Base-by-base conservation (phyloP, 2,113 vertebrate genomes). In the Onychostruthus taczanowskii region DNA sequence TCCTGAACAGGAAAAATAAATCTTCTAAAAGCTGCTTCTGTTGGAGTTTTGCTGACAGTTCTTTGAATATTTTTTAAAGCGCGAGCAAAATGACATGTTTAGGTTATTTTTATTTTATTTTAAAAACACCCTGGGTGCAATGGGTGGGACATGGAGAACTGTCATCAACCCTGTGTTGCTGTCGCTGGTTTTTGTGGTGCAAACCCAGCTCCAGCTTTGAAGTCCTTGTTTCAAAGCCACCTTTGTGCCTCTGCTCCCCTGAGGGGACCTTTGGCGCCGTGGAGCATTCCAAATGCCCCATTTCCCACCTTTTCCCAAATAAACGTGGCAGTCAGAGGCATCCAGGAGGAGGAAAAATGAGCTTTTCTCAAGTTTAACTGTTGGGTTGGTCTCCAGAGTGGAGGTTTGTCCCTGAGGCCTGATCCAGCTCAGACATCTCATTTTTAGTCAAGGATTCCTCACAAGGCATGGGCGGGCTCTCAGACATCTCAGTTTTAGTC, bases 191-290 rank as follows among this genome's bases (percentile, higher is more conserved):
- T 66, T 13, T 62, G 81, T 58, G n/a, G 67, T 83, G 16, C 61
- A 66, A 50, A 63, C 37, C 19, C 66, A 28, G 23, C 66, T 85
- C 56, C n/a, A 22, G 41, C 52, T 80, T 80, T 56, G 77, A 67
- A 56, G n/a, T 55, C 24, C 20, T 43, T 0, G 0, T 75, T 91
- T 95, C 55, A 95, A 92, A 88, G 93, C 19, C 66, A 24, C 30
- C 88, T 75, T 78, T 95, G 64, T 96, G 69, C 64, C 87, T 75
- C 59, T 58, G 43, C 58, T 93, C 22, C 52, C 85, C 92, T 59
- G 33, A 75, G 0, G 1, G 39, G 85, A 56, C 85, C 79, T 92
- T 59, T 23, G 26, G 59, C 27, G 10, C 85, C 31, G 0, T 55
- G 47, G 28, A 47, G 68, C 50, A 15, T 55, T 87, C 69, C 78